A percentile compares a stretch with the other conserved stretches of the same genome.
Conservation (phyloP, 2,113 vertebrate species). For the Tachuris rubrigastra region DNA sequence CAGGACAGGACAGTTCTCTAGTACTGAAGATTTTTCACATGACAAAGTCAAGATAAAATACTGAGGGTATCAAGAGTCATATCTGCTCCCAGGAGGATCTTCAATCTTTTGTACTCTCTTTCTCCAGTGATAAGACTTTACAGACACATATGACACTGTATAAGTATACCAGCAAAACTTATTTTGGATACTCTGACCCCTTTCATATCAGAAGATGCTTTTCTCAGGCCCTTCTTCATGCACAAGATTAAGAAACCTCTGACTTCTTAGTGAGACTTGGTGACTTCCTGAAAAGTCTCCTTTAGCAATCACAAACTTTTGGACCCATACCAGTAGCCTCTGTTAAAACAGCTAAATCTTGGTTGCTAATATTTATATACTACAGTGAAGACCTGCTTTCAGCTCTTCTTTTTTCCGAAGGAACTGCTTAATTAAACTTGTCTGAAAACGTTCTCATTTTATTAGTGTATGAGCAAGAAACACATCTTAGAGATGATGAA, state of each 20-base stretch:
- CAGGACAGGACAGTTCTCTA: neutral
- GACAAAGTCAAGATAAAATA: neutral
- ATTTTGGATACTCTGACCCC: neutral
- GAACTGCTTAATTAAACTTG: neutral
- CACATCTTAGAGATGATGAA: rapidly evolving
- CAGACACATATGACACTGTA: rapidly evolving
- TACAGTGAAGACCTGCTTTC: neutral
- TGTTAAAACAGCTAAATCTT: neutral
- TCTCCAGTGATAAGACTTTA: neutral
- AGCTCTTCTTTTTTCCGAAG: neutral
- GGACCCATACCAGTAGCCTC: neutral
- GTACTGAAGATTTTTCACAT: neutral
- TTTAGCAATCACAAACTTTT: neutral
- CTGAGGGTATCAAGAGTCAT: rapidly evolving
- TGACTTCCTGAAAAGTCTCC: neutral
- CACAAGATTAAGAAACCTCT: neutral
- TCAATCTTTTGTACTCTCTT: neutral
- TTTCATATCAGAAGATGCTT: neutral
- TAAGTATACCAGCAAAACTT: neutral
- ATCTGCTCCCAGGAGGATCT: neutral
- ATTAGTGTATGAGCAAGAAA: neutral
- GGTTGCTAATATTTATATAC: neutral
- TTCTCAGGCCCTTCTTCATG: neutral
- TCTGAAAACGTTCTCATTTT: neutral
- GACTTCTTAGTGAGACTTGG: neutral